Evolutionary conservation across 1,140 invertebrate genomes (phyloP).

Genomic region (Bombyx mandarina): DNA sequence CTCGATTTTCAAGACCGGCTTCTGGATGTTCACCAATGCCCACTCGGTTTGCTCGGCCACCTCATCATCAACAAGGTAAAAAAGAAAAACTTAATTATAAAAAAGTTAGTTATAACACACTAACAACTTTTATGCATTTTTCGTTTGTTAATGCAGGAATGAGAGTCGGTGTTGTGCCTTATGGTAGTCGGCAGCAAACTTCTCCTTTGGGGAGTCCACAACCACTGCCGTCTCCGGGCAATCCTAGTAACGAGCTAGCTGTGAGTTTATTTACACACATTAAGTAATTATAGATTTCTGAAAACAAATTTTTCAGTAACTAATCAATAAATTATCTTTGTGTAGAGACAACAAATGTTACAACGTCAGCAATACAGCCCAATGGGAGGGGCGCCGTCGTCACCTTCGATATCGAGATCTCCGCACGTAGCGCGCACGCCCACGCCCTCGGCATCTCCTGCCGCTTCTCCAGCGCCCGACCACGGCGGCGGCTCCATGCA

Average conservation of each 20-base stretch:
- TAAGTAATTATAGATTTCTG: not conserved
- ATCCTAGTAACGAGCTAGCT: slow-evolving; percentile 53
- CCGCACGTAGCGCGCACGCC: slow-evolving; percentile 66
- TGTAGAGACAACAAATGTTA: slow-evolving; percentile 60
- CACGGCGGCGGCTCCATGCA: slow-evolving; percentile 31
- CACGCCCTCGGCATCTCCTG: slow-evolving; percentile 44
- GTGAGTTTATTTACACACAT: slow-evolving; percentile 35
- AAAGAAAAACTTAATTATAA: not conserved
- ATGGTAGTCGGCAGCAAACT: slow-evolving; percentile 54
- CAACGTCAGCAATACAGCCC: slow-evolving; percentile 66
- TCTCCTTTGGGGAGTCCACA: slow-evolving; percentile 69
- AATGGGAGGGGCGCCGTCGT: slow-evolving; percentile 74
- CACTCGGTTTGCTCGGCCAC: slow-evolving; percentile 64
- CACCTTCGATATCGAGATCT: slow-evolving; percentile 75
- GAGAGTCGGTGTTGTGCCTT: slow-evolving; percentile 55
- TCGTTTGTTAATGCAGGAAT: slow-evolving; percentile 40
- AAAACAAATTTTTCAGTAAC: not conserved
- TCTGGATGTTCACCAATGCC: slow-evolving; percentile 64
- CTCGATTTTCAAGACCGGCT: slow-evolving; percentile 60
- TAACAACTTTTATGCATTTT: not conserved
- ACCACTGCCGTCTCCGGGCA: slow-evolving; percentile 64
- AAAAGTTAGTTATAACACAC: not conserved
- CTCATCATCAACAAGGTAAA: slow-evolving; percentile 66
- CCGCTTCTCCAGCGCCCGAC: slow-evolving; percentile 38
- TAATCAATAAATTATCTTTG: not conserved